phyloP scores from a whole-genome alignment of 2,888 invertebrate genomes.

The Nemotelus nigrinus region DNA sequence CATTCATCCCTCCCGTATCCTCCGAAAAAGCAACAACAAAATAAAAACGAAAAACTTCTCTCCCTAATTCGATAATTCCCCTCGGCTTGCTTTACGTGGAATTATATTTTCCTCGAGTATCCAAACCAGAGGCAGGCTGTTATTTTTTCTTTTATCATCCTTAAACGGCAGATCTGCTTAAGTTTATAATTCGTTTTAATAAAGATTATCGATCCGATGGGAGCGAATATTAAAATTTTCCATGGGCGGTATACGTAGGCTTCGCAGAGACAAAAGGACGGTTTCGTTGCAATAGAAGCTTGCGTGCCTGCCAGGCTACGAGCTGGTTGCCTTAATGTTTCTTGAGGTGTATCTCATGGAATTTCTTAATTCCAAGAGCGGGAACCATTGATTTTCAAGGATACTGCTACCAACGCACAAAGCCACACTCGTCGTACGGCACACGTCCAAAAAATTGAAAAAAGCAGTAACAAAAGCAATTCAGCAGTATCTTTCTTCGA shows the following conservation, averaged over 20 bases:
- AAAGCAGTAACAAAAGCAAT: constrained; percentile 16
- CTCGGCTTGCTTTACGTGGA: constrained; percentile 3
- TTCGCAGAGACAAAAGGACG: background rate
- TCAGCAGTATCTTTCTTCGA: constrained; percentile 12
- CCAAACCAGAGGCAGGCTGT: background rate
- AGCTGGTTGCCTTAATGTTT: background rate
- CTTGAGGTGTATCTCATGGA: constrained; percentile 23
- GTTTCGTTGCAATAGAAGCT: background rate
- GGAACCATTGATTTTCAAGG: constrained; percentile 17
- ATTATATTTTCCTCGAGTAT: background rate
- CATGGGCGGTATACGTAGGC: background rate
- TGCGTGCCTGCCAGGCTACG: background rate
- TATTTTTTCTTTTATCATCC: background rate
- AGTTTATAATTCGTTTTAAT: constrained; percentile 41
- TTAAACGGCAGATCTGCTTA: constrained; percentile 12
- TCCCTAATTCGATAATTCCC: constrained; percentile 22
- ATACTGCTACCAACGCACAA: constrained; percentile 4
- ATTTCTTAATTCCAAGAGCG: constrained; percentile 19
- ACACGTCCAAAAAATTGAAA: too few relatives aligned
- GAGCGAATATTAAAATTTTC: constrained; percentile 37
- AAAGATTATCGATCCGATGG: constrained; percentile 28
- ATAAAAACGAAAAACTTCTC: background rate
- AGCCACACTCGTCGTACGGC: background rate
- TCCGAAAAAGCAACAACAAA: background rate
- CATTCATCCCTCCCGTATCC: background rate